Conservation (phyloP, 2,797 vertebrate species). For the Taeniopygia guttata region DNA sequence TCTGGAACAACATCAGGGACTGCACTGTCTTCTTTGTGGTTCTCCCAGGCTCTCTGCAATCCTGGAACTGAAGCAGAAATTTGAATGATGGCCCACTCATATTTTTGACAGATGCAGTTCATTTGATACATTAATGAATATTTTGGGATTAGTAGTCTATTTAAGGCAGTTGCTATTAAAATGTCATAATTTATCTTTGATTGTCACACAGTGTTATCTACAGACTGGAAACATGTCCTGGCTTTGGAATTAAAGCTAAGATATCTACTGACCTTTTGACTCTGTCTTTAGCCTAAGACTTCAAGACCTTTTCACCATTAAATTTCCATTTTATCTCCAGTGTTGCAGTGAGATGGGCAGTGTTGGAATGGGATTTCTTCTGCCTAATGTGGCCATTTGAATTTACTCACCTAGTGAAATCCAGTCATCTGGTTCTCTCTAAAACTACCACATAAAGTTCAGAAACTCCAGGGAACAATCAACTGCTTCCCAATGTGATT, state of each 20-base stretch:
- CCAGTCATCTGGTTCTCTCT: not conserved
- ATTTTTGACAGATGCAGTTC: conserved; percentile 11
- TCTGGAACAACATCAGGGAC: not conserved
- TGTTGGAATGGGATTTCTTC: not conserved
- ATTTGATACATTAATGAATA: not conserved
- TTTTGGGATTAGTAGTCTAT: not conserved
- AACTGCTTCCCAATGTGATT: not conserved
- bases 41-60: not conserved
- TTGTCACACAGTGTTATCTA: not conserved
- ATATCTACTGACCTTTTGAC: not conserved
- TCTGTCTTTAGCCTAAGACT: not conserved
- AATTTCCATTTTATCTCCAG: not conserved
- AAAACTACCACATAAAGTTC: not conserved
- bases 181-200: not conserved
- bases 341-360: not conserved
- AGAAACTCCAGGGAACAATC: not conserved
- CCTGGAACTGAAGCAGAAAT: not conserved
- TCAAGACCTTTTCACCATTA: not conserved
- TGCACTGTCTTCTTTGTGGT: not conserved
- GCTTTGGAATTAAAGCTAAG: not conserved
- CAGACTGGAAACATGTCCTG: not conserved
- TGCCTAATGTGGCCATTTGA: not conserved
- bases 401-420: not conserved
- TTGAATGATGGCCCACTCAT: not conserved
- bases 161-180: not conserved